Conservation (phyloP, 2,113 vertebrate species). For the Pelvicachromis taeniatus region DNA sequence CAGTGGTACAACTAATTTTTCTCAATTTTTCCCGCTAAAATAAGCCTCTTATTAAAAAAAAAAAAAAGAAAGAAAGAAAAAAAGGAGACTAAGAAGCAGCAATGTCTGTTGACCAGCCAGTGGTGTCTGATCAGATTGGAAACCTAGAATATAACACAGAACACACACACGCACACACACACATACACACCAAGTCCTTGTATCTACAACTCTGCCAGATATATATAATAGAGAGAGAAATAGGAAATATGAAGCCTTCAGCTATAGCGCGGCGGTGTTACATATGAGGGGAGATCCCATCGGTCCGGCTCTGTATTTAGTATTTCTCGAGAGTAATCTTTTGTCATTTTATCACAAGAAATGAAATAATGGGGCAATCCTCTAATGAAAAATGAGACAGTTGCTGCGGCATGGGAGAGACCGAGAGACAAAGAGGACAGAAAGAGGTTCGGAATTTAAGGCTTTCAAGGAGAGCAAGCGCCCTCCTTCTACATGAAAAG, state of each 20-base stretch:
- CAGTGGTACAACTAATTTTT: slow-evolving; percentile 39
- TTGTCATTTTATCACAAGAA: slow-evolving; percentile 75
- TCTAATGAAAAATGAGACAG: slow-evolving; percentile 70
- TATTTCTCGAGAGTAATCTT: slow-evolving; percentile 74
- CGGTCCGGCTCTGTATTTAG: slow-evolving; percentile 66
- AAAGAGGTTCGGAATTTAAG: slow-evolving; percentile 35
- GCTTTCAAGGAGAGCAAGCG: slow-evolving; percentile 22
- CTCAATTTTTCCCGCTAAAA: slow-evolving; percentile 18
- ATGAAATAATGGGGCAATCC: slow-evolving; percentile 70
- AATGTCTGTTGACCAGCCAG: slow-evolving; percentile 46
- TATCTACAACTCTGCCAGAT: slow-evolving; percentile 62
- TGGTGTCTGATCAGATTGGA: slow-evolving; percentile 57
- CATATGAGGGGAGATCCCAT: slow-evolving; percentile 72
- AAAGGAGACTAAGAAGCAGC: not conserved
- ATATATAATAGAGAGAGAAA: slow-evolving; percentile 69
- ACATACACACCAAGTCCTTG: not conserved
- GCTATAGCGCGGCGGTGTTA: slow-evolving; percentile 46
- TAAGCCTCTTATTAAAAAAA: not conserved
- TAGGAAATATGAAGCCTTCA: slow-evolving; percentile 71
- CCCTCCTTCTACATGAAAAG: not conserved
- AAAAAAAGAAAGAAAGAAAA: not conserved
- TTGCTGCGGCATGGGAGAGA: slow-evolving; percentile 37
- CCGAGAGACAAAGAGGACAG: slow-evolving; percentile 50
- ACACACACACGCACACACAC: not conserved
- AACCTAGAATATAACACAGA: slow-evolving; percentile 47